phyloP scores from a whole-genome alignment of 2,888 invertebrate species.

The Boloria euphrosyne region DNA sequence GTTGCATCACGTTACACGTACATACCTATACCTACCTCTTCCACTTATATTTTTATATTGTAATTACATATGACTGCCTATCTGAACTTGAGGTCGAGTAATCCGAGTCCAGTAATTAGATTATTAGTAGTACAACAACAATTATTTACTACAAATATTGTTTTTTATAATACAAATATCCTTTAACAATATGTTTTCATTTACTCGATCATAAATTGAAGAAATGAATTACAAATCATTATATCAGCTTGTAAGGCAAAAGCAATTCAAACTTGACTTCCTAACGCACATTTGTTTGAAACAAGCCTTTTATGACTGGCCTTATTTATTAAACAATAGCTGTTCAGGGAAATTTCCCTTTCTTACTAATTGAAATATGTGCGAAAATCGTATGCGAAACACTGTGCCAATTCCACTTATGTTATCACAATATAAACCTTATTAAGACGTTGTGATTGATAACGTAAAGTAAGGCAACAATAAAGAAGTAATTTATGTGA shows the following conservation, averaged over 20 bases:
- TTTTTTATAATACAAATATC: too few relatives aligned
- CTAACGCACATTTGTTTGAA: conserved; percentile 18
- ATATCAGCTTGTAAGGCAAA: background rate
- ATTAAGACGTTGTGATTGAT: conserved; percentile 18
- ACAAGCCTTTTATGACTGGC: conserved; percentile 32
- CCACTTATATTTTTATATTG: too few relatives aligned
- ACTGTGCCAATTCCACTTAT: conserved; percentile 31
- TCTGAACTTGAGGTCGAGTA: background rate
- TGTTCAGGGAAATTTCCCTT: conserved; percentile 6
- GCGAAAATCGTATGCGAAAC: conserved; percentile 6
- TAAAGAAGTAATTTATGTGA: too few relatives aligned
- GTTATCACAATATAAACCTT: conserved; percentile 42
- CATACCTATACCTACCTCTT: too few relatives aligned
- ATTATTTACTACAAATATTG: too few relatives aligned
- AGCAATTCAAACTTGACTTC: conserved; percentile 17
- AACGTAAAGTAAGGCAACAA: background rate
- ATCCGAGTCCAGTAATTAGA: conserved; percentile 1
- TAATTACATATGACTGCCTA: background rate
- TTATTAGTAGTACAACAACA: too few relatives aligned
- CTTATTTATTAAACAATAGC: conserved; percentile 31
- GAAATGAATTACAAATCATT: too few relatives aligned
- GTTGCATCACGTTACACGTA: too few relatives aligned
- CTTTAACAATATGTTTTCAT: too few relatives aligned
- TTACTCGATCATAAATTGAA: too few relatives aligned
- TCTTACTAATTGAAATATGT: conserved; percentile 2